Conservation (phyloP, 2,113 vertebrate genomes). For the human (Homo sapiens) region GRCh38 chr18:38687001-38687500, state of each 20-base stretch:
- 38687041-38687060: background rate
- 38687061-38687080: background rate
- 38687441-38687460: background rate
- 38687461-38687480: background rate
- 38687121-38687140: background rate
- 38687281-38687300: background rate
- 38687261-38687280: background rate
- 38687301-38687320: background rate
- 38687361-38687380: background rate
- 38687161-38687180: background rate
- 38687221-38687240: background rate
- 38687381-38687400: background rate
- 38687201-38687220: background rate
- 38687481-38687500: background rate
- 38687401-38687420: background rate
- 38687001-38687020: background rate
- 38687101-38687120: background rate
- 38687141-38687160: background rate
- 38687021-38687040: background rate
- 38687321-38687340: background rate
- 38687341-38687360: background rate
- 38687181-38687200: background rate
- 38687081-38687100: background rate
- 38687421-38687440: background rate
- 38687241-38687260: background rate